Base-by-base conservation (phyloP, 2,888 invertebrate genomes). In the Dryomyza anilis region DNA sequence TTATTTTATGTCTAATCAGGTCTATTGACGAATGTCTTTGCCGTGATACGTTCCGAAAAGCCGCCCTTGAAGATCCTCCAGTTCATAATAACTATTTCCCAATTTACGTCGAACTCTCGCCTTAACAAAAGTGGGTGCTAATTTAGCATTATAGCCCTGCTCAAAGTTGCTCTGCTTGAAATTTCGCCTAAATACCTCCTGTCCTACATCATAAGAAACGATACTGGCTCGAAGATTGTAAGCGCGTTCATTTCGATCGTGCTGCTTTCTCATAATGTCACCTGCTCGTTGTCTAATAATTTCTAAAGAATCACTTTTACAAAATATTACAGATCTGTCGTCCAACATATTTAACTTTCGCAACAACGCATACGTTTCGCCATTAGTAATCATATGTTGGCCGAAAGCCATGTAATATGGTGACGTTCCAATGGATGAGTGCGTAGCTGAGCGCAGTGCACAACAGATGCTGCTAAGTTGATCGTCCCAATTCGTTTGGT, bases 401-500 rank as follows among this genome's bases (percentile, higher is more conserved):
- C 43, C 43, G n/a, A 43, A 43, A 14, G 43, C 16, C 16, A 43
- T 12, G n/a, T 10, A 43, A 43, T 43, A 43, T n/a, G 43, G 43
- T 8, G 43, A 43, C 7, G 48, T 48, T 19, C 48, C 48, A 7
- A 21, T 48, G 7, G 48, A 48, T 19, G 48, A 10, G 48, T 50
- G 50, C 3, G 27, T 27, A 23, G 50, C 23, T 2, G 50, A 50
- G 2, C 50, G 23, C 1, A 50, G 10, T 10, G 50, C 23, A 27
- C 50, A 50, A 27, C 25, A 23, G 14, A 50, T 50, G 27, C 50
- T 50, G 14, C 27, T 50, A n/a, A 43, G 45, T 16, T 65, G 12
- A 4, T 29, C 58, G 45, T 66, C 69, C 67, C 65, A 65, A 48
- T 65, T 48, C 1, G 19, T 64, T 33, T 72, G 65, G 45, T 66